Conservation (phyloP, 2,888 invertebrate genomes). For the Cyclophora punctaria region DNA sequence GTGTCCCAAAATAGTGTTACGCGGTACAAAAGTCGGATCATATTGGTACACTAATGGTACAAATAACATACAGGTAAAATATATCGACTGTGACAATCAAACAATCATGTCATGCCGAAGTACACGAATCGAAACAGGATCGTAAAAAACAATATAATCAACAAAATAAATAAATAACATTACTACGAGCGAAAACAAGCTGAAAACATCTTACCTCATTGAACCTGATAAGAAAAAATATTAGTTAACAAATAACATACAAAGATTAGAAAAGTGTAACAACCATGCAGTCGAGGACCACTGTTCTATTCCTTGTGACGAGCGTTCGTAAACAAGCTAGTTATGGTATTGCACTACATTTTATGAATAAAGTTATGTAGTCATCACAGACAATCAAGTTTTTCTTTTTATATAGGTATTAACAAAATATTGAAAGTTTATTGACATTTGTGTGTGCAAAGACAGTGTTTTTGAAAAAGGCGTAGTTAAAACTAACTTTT, state of each 20-base stretch:
- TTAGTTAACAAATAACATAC: slow-evolving; percentile 12
- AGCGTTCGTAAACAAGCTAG: slow-evolving; percentile 20
- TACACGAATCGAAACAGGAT: too few relatives aligned
- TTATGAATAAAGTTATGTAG: neutral
- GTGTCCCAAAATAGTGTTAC: neutral
- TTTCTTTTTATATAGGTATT: too few relatives aligned
- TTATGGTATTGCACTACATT: slow-evolving; percentile 13
- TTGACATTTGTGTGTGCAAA: too few relatives aligned
- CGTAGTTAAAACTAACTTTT: too few relatives aligned
- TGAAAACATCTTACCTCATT: slow-evolving; percentile 61
- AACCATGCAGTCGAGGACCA: slow-evolving; percentile 6
- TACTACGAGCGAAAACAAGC: slow-evolving; percentile 48
- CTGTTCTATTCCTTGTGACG: slow-evolving; percentile 19
- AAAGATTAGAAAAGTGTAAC: slow-evolving; percentile 13
- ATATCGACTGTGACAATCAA: too few relatives aligned
- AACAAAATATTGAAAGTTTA: too few relatives aligned
- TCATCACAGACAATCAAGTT: too few relatives aligned
- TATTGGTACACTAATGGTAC: too few relatives aligned
- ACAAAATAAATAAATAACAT: slow-evolving; percentile 32
- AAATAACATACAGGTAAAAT: too few relatives aligned
- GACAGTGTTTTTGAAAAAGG: too few relatives aligned
- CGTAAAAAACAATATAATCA: slow-evolving; percentile 25
- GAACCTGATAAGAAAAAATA: slow-evolving; percentile 61
- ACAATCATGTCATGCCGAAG: too few relatives aligned
- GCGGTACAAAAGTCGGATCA: too few relatives aligned